Percentiles rank a stretch among this genome's conserved stretches.
Conservation (phyloP, 2,797 vertebrate genomes). For the Enteromius fasciolatus region DNA sequence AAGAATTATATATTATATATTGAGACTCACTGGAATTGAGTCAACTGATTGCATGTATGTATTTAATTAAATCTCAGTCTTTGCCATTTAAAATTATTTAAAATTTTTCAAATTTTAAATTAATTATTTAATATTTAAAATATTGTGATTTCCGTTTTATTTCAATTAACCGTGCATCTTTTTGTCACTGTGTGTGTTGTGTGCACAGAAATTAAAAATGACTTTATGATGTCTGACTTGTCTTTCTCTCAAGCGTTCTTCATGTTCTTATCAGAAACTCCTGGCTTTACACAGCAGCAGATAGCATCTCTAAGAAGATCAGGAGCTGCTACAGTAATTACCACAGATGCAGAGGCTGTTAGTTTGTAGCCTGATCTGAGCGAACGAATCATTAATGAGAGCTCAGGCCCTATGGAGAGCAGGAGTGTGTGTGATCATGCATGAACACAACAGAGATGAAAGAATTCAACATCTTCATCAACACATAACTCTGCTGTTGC, state of each 20-base stretch:
- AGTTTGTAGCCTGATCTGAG: neutral
- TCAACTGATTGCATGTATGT: neutral
- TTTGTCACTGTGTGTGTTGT: neutral
- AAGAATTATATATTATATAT: too few relatives aligned
- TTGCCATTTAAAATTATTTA: neutral
- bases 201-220: neutral
- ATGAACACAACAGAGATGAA: slow-evolving; percentile 28
- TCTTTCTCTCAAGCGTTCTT: neutral
- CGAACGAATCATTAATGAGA: slow-evolving; percentile 28
- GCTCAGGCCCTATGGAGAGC: slow-evolving; percentile 10
- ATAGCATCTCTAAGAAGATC: slow-evolving; percentile 15
- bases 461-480: slow-evolving; percentile 22
- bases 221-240: neutral
- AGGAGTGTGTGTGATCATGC: slow-evolving; percentile 22
- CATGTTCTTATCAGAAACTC: slow-evolving; percentile 6
- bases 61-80: neutral
- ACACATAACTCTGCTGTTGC: slow-evolving; percentile 32
- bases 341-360: slow-evolving; percentile 27
- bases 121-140: too few relatives aligned
- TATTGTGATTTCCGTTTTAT: neutral
- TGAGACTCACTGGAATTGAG: too few relatives aligned
- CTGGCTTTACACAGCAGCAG: neutral
- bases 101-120: too few relatives aligned
- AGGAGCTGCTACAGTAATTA: slow-evolving; percentile 18
- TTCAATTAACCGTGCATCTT: neutral